A percentile compares a stretch with the other conserved stretches of the same genome.
Evolutionary conservation across 2,797 vertebrate genomes (phyloP).

Genomic region (Melanitta fusca): DNA sequence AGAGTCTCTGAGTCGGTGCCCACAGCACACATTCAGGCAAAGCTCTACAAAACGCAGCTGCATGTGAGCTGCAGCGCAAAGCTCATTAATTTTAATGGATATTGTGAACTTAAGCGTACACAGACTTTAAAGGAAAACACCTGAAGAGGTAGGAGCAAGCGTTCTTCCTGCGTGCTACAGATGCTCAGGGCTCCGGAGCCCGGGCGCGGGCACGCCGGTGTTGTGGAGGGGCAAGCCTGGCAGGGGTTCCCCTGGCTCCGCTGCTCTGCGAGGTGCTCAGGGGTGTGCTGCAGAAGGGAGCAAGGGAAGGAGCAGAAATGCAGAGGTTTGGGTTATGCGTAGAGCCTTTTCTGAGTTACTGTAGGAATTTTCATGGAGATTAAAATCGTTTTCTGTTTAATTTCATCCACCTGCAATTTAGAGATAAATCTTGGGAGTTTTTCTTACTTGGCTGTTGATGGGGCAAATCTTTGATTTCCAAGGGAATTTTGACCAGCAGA

Average conservation of each 20-base stretch:
- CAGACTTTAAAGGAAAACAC: slow-evolving; percentile 13
- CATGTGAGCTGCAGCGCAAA: not conserved
- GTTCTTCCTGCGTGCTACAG: not conserved
- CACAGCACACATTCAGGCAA: not conserved
- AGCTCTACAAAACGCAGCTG: not conserved
- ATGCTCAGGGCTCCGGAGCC: not conserved
- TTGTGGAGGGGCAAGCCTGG: not conserved
- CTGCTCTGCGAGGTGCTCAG: accelerated
- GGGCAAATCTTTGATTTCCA: not conserved
- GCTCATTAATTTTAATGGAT: slow-evolving; percentile 12
- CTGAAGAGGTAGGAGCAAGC: not conserved
- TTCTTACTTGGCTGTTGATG: not conserved
- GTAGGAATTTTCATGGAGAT: not conserved
- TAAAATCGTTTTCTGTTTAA: not conserved
- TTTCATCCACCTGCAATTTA: not conserved
- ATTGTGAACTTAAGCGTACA: not conserved
- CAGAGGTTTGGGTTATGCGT: not conserved
- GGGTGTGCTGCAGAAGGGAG: not conserved
- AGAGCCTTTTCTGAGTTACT: not conserved
- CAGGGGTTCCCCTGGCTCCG: not conserved
- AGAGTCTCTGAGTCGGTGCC: not conserved
- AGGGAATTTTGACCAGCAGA: not conserved
- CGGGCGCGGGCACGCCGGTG: accelerated
- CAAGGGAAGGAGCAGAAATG: not conserved
- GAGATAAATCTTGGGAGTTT: not conserved